Evolutionary conservation across 2,797 vertebrate genomes (phyloP), one percentile per base, ranked within the genome.

Genomic region (Cirrhinus molitorella): DNA sequence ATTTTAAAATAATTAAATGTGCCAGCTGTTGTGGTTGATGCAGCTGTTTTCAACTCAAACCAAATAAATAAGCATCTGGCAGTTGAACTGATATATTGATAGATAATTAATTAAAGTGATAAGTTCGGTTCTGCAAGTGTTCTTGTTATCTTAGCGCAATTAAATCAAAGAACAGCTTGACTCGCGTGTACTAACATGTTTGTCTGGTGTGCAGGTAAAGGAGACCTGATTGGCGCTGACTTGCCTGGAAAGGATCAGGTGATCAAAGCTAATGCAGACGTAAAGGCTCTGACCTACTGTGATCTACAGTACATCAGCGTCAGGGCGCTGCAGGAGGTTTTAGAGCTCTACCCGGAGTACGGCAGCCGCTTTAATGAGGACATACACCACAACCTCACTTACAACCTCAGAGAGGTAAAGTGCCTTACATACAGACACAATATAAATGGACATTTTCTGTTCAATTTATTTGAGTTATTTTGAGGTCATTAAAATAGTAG

Each of bases 251-350:
- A 87, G 3, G 96, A 95, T 34, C 93, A 94, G 88, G 98, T 98
- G 90, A 96, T 98, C 90, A 99, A 99, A 92, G 97, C 96, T 79
- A 98, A 97, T 0, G 97, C 97, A 0, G 98, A 99, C 0, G 98
- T 99, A 89, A 99, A 98, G 92, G 97, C 98, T 0, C 89, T 99
- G 91, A 99, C 98, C 78, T 99, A 99, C 92, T 99, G 98, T 0
- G 98, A 98, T 91, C 92, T 99, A 83, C 98, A 99, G 91, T 95
- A 97, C 92, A 96, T 99, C 79, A 96, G 95, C 70, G 93, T 98
- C 73, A 91, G 89, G 57, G 97, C 97, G 25, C 93, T 99, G 88
- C 93, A 95, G 3, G 97, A 99, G 66, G 97, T 99, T 85, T 94
- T 99, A 9, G 92, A 93, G 28, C 95, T 99, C 45, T 99, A 99